These are phyloP conservation scores for Caenorhabditis latens DNA, from an alignment of 1,140 invertebrate genomes.

Conservation along the genomic window DNA sequence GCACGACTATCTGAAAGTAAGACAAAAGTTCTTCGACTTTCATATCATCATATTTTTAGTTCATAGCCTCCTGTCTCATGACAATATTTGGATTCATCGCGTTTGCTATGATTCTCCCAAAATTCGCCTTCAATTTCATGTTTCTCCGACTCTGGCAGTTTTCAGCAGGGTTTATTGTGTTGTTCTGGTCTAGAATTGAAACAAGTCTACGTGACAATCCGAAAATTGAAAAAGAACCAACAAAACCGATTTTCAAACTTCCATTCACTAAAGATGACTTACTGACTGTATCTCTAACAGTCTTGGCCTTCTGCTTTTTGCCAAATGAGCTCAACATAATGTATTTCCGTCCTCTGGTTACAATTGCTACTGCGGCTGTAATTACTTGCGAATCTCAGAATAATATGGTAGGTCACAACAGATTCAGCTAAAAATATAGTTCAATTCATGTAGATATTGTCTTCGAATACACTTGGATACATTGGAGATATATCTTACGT, in stretches of 20 bases:
- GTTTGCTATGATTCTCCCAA: not conserved
- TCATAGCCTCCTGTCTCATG: not conserved
- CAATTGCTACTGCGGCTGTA: not conserved
- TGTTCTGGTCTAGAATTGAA: not conserved
- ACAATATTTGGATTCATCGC: not conserved
- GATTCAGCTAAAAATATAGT: not conserved
- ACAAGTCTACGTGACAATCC: not conserved
- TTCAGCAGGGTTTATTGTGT: constrained; percentile 32
- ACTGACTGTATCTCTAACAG: not conserved
- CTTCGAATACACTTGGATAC: not conserved
- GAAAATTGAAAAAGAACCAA: not conserved
- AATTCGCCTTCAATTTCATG: constrained; percentile 48
- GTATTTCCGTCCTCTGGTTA: not conserved
- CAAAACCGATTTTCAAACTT: not conserved
- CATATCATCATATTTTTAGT: not conserved
- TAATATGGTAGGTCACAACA: not conserved
- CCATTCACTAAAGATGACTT: not conserved
- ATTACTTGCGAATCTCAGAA: not conserved
- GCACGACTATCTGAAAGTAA: not conserved
- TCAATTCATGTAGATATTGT: not conserved
- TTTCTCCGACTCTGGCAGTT: constrained; percentile 43
- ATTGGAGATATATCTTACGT: constrained; percentile 52
- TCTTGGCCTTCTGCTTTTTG: not conserved
- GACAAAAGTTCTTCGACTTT: not conserved
- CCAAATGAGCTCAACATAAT: not conserved